A percentile compares a stretch with the other conserved stretches of the same genome.
Evolutionary conservation across 23 tunicate species (phyloP).

Genomic region (Botrylloides violaceus): DNA sequence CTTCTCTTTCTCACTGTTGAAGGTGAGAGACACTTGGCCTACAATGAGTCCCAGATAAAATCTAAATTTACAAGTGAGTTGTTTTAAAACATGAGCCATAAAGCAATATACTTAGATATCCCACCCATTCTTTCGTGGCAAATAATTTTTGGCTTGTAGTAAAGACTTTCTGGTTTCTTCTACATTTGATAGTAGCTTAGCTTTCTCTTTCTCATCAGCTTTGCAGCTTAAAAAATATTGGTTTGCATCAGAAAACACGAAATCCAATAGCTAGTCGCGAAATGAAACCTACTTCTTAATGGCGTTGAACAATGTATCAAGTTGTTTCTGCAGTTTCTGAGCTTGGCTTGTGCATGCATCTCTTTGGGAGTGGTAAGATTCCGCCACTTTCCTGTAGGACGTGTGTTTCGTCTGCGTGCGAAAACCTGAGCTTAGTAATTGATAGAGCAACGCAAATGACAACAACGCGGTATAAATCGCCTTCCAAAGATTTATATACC

Average conservation of each 20-base stretch:
- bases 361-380: constrained; percentile 51
- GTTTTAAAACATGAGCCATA: background rate
- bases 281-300: constrained; percentile 33
- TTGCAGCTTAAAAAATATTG: constrained; percentile 18
- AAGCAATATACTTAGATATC: background rate
- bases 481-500: no score
- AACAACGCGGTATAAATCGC: no score
- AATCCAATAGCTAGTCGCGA: no score
- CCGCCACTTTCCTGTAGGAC: constrained; percentile 72
- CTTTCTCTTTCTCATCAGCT: constrained; percentile 27
- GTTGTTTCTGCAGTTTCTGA: constrained; percentile 51
- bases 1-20: constrained; percentile 80
- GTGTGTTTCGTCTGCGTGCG: constrained; percentile 39
- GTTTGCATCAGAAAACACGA: no score
- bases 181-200: constrained; percentile 42
- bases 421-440: background rate
- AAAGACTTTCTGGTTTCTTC: constrained; percentile 40
- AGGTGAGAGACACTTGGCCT: constrained; percentile 79
- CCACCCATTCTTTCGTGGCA: constrained; percentile 88
- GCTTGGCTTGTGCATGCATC: constrained; percentile 41
- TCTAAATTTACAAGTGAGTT: no score
- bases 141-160: constrained; percentile 42
- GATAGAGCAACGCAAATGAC: no score
- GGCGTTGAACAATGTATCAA: constrained; percentile 36
- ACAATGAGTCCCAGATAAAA: constrained; percentile 90